Evolutionary conservation across 2,113 vertebrate species (phyloP).

Genomic region (Etheostoma spectabile): DNA sequence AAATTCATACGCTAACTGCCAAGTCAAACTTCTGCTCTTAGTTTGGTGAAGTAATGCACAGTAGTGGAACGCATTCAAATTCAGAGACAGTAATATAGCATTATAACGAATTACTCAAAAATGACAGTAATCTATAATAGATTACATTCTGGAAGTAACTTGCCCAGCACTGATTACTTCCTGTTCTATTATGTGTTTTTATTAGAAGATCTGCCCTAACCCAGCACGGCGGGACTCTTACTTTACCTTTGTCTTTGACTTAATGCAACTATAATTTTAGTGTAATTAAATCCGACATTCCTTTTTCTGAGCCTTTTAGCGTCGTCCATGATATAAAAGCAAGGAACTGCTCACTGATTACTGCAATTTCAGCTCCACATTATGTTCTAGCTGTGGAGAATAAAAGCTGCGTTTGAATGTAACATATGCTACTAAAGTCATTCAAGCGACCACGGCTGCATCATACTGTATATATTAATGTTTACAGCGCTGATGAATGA

Average conservation of each 20-base stretch:
- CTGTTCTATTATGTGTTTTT: neutral
- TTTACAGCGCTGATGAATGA: conserved; percentile 49
- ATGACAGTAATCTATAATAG: no score
- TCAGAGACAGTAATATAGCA: no score
- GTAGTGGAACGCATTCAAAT: no score
- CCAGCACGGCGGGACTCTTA: neutral
- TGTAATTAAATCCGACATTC: conserved; percentile 5
- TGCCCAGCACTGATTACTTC: neutral
- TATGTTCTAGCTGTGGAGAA: conserved; percentile 17
- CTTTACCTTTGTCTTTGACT: conserved; percentile 5
- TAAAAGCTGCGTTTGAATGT: conserved; percentile 15
- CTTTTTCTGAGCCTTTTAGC: conserved; percentile 10
- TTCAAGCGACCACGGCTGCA: neutral
- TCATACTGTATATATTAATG: conserved; percentile 6
- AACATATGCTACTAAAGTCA: neutral
- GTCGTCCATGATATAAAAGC: neutral
- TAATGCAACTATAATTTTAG: conserved; percentile 4
- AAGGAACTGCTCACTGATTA: conserved; percentile 2
- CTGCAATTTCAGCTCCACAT: conserved; percentile 18
- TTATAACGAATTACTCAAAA: no score
- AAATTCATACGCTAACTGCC: no score
- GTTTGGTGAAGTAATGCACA: no score
- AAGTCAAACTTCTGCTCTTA: no score
- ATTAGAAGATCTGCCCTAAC: neutral
- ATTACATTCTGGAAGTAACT: no score